Conservation (phyloP, 2,888 invertebrate genomes). For the Lasius fuliginosus region DNA sequence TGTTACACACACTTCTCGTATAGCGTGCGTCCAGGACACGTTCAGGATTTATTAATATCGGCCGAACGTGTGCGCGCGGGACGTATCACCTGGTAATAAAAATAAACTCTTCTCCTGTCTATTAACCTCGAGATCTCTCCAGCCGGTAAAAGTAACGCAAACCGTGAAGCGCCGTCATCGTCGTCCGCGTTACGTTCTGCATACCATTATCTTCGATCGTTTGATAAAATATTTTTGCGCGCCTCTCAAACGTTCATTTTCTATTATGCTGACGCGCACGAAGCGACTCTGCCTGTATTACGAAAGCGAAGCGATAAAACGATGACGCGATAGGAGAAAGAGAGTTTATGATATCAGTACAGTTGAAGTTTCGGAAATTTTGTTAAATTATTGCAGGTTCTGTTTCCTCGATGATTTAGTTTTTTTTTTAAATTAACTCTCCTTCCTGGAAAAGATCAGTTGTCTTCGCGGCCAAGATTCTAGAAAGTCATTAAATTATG, state of each 20-base stretch:
- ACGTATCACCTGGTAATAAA: slow-evolving; percentile 41
- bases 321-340: slow-evolving; percentile 24
- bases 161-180: slow-evolving; percentile 39
- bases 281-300: slow-evolving; percentile 23
- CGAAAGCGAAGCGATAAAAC: slow-evolving; percentile 42
- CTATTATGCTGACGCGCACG: slow-evolving; percentile 16
- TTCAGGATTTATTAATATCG: slow-evolving; percentile 50
- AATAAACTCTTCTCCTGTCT: slow-evolving; percentile 41
- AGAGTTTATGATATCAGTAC: slow-evolving; percentile 14
- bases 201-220: slow-evolving; percentile 40
- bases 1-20: slow-evolving; percentile 29
- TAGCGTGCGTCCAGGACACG: slow-evolving; percentile 43
- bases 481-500: slow-evolving; percentile 29
- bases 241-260: slow-evolving; percentile 28
- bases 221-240: slow-evolving; percentile 45
- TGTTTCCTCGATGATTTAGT: slow-evolving; percentile 36
- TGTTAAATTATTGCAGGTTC: slow-evolving; percentile 11
- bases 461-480: neutral
- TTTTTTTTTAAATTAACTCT: slow-evolving; percentile 28
- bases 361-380: slow-evolving; percentile 17
- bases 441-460: slow-evolving; percentile 27
- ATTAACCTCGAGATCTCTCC: slow-evolving; percentile 50
- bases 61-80: slow-evolving; percentile 38
- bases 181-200: slow-evolving; percentile 10
- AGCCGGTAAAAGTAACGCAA: slow-evolving; percentile 49